Evolutionary conservation across 2,113 vertebrate species (phyloP), one percentile per base, ranked within the genome.

Genomic region (Hoplias malabaricus): DNA sequence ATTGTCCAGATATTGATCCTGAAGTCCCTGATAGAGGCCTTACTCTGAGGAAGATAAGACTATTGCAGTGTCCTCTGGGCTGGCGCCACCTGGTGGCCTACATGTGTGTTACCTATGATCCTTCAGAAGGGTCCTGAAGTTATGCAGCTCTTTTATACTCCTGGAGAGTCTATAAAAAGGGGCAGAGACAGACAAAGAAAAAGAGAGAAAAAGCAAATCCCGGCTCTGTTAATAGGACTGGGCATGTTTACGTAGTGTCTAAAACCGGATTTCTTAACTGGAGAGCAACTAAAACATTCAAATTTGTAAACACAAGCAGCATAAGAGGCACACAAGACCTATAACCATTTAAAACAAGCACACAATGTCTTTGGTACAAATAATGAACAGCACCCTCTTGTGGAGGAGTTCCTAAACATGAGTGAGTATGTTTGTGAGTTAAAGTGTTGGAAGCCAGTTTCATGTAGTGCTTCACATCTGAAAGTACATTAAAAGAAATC

Each of bases 101-200:
- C 54, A 70, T 77, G 38, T 86, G 90, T 87, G 94, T 96, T 96
- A 98, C 95, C 95, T 98, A 1, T 86, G 91, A 46, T 94, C 92
- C 62, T 95, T 92, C 80, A 98, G 54, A 86, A 98, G 91, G 67
- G 89, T 82, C 88, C 96, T 95, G 91, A 98, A 98, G 81, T 90
- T 93, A 88, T 98, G 94, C 69, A 99, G 88, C 77, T 98, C 96
- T 78, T 92, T 93, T 82, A 98, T 96, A 84, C 96, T 99, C 53
- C 95, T 97, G 82, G 96, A 97, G 86, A 99, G 93, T 84, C 97
- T 99, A 84, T 84, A 42, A 40, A 56, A 0, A 54, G 12, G 65
- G 38, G 36, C 12, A 21, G 61, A 4, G 9, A 40, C 13, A 63
- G 29, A 29, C 0, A 27, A 31, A 63, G 16, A 4, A 2, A 23